phyloP scores from a whole-genome alignment of 2,888 invertebrate genomes.

The Xanthostigma xanthostigma region DNA sequence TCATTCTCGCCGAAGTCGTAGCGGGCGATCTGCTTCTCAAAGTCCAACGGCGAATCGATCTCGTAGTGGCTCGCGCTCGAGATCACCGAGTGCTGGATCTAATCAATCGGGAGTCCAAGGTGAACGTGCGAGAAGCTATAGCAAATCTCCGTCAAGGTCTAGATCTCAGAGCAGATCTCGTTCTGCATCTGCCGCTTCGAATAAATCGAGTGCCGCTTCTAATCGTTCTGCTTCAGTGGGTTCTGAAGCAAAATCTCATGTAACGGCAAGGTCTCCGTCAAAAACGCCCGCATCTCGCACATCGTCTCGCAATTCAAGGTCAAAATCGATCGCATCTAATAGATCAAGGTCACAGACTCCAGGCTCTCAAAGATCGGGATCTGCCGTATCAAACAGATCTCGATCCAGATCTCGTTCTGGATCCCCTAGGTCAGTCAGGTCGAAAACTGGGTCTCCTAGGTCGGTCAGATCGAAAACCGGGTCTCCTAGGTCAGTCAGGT shows the following conservation, averaged over 20 bases:
- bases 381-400: constrained; percentile 14
- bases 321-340: constrained; percentile 19
- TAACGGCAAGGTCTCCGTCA: neutral
- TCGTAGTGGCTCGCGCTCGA: constrained; percentile 9
- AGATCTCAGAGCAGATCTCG: constrained; percentile 5
- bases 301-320: neutral
- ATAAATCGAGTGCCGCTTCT: constrained; percentile 4
- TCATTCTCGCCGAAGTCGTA: no score
- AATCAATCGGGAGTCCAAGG: constrained; percentile 6
- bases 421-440: constrained; percentile 15
- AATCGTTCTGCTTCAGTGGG: constrained; percentile 5
- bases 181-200: constrained; percentile 16
- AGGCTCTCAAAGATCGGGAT: constrained; percentile 32
- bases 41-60: constrained; percentile 11
- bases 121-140: neutral
- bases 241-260: neutral
- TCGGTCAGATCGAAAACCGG: constrained; percentile 18
- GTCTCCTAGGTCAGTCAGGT: constrained; percentile 15
- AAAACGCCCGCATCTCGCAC: neutral
- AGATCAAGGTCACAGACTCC: constrained; percentile 34
- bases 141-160: constrained; percentile 17
- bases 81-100: constrained; percentile 9
- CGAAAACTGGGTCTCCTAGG: constrained; percentile 11
- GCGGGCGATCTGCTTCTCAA: constrained; percentile 4
- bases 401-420: constrained; percentile 18